Percentiles rank a stretch among this genome's conserved stretches.
These are phyloP conservation scores for Dendrophyllia cribrosa DNA, from an alignment of 64 coral and sea anemone genomes.

Conservation along the genomic window DNA sequence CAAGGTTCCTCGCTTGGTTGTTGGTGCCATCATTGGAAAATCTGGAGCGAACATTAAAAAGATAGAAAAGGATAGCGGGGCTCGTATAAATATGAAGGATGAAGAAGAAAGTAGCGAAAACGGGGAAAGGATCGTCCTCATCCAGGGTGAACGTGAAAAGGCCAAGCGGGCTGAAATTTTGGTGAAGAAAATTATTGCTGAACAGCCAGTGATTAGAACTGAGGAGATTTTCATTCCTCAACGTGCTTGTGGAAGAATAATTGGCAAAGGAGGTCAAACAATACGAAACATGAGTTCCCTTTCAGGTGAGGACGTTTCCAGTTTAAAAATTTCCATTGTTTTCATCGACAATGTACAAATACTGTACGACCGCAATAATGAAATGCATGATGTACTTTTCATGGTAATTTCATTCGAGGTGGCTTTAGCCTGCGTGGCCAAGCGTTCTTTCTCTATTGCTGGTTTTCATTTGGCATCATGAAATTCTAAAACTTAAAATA, in stretches of 20 bases:
- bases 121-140: slow-evolving; percentile 34
- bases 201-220: slow-evolving; percentile 53
- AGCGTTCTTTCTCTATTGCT: too few species aligned
- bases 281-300: slow-evolving; percentile 53
- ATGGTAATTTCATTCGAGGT: background rate
- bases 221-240: slow-evolving; percentile 59
- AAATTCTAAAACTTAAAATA: too few species aligned
- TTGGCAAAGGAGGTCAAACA: slow-evolving; percentile 65
- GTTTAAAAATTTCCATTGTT: background rate
- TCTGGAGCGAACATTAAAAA: slow-evolving; percentile 72
- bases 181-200: slow-evolving; percentile 64
- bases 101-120: slow-evolving; percentile 30
- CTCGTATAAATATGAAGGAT: slow-evolving; percentile 50
- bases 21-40: slow-evolving; percentile 60
- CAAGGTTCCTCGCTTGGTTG: slow-evolving; percentile 38
- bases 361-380: background rate
- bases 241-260: slow-evolving; percentile 69
- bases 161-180: slow-evolving; percentile 58
- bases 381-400: background rate
- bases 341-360: background rate
- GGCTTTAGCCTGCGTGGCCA: too few species aligned
- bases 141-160: slow-evolving; percentile 76
- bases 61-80: slow-evolving; percentile 68
- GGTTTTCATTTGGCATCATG: too few species aligned
- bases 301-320: slow-evolving; percentile 47